Conservation (phyloP, 2,113 vertebrate genomes). For the Lichenostomus cassidix region DNA sequence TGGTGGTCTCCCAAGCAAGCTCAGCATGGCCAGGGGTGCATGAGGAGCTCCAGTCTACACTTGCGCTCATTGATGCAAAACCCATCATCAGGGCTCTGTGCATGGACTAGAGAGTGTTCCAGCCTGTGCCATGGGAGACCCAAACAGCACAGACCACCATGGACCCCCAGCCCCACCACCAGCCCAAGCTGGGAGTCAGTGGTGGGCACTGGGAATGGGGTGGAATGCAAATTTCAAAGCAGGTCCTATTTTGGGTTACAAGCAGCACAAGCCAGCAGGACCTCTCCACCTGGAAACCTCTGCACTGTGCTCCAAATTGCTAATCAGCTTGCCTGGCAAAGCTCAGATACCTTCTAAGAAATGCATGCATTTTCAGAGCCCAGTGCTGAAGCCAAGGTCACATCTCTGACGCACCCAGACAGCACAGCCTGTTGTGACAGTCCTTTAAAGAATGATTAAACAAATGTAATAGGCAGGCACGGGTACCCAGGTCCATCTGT, state of each 20-base stretch:
- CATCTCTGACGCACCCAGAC: background rate
- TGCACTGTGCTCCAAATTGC: background rate
- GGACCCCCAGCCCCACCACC: background rate
- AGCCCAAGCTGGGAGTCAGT: fast-evolving
- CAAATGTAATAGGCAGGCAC: background rate
- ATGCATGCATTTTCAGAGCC: background rate
- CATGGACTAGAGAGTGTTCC: fast-evolving
- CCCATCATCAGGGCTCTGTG: background rate
- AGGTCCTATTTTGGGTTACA: background rate
- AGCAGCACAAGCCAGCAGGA: background rate
- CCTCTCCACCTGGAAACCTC: background rate
- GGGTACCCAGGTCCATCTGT: background rate
- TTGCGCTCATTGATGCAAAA: background rate
- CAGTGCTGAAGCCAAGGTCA: background rate
- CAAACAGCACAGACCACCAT: fast-evolving
- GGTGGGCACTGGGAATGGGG: fast-evolving
- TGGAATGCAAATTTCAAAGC: fast-evolving
- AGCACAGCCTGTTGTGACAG: background rate
- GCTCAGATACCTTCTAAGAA: background rate
- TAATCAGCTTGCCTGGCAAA: background rate
- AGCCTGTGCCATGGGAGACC: fast-evolving
- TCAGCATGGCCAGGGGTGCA: background rate
- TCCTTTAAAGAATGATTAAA: constrained; percentile 36
- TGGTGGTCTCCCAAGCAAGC: background rate
- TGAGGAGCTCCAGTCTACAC: fast-evolving